Percentiles rank a stretch among this genome's conserved stretches.
Conservation (phyloP, 2,888 invertebrate species). For the Tiphia femorata region DNA sequence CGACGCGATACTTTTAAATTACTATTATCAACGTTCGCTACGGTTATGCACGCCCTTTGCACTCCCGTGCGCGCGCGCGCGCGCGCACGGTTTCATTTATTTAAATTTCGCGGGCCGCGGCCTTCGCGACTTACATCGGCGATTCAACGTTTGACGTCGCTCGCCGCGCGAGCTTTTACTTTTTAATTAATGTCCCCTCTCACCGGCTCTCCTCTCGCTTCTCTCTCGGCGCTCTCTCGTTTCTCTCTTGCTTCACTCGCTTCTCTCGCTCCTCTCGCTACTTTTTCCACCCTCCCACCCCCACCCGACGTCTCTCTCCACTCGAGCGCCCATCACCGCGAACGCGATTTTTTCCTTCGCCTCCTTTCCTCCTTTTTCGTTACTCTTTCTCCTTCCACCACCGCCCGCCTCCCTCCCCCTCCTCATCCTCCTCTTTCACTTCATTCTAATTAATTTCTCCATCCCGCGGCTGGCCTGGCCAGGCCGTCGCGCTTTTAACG, state of each 20-base stretch:
- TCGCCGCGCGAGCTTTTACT: constrained; percentile 26
- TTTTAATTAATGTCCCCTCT: constrained; percentile 40
- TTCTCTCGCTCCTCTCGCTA: background rate
- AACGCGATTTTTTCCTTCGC: background rate
- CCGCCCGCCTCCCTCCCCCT: constrained; percentile 11
- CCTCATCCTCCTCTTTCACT: constrained; percentile 15
- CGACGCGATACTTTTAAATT: no score
- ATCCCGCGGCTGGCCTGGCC: background rate
- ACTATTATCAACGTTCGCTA: no score
- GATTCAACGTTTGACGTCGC: constrained; percentile 39
- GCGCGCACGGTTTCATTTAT: constrained; percentile 12
- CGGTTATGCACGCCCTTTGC: no score
- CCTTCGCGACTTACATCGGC: constrained; percentile 19
- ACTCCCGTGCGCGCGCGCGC: constrained; percentile 14
- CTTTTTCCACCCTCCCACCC: background rate
- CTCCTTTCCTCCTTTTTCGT: constrained; percentile 1
- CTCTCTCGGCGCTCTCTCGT: constrained; percentile 1
- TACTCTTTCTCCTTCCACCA: constrained; percentile 7
- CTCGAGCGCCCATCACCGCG: background rate
- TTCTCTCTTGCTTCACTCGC: background rate
- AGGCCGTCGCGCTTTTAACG: constrained; percentile 1
- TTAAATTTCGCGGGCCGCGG: background rate
- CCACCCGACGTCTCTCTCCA: background rate
- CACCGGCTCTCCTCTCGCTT: constrained; percentile 2
- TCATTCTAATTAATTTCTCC: no score